A percentile compares a stretch with the other conserved stretches of the same genome.
Evolutionary conservation across 2,888 invertebrate species (phyloP).

Genomic region (Saturnia pavonia): DNA sequence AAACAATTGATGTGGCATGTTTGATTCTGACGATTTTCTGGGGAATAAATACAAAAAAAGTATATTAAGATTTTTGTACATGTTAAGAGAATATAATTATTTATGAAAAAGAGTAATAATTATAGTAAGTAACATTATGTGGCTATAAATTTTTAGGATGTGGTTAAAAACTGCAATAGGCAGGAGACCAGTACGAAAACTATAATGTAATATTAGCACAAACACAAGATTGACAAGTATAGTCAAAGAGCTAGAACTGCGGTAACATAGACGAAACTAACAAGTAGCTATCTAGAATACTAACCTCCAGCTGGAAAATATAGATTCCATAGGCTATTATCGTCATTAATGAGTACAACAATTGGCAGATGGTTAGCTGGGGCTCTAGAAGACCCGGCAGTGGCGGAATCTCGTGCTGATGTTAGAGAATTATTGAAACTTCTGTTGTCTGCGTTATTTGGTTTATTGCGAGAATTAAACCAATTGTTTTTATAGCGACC

Average conservation of each 20-base stretch:
- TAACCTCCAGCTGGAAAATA: slow-evolving; percentile 89
- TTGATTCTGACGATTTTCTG: slow-evolving; percentile 54
- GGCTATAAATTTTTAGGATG: too few relatives aligned
- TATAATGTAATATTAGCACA: not conserved
- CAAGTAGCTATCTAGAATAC: slow-evolving; percentile 13
- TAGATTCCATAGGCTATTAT: slow-evolving; percentile 87
- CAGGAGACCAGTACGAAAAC: not conserved
- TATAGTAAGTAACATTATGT: too few relatives aligned
- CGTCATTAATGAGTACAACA: slow-evolving; percentile 50
- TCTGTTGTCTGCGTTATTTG: slow-evolving; percentile 43
- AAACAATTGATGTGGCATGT: slow-evolving; percentile 50
- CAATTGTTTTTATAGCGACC: slow-evolving; percentile 68
- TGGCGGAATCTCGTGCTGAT: slow-evolving; percentile 44
- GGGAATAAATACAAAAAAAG: slow-evolving; percentile 27
- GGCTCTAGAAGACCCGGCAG: slow-evolving; percentile 59
- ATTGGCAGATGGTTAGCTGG: slow-evolving; percentile 69
- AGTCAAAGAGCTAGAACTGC: not conserved
- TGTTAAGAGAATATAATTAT: too few relatives aligned
- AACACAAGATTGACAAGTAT: not conserved
- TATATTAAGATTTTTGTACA: not conserved
- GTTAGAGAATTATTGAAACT: slow-evolving; percentile 57
- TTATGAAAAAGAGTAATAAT: too few relatives aligned
- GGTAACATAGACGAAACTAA: too few relatives aligned
- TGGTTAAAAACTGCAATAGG: not conserved
- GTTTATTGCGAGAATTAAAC: slow-evolving; percentile 47